Conservation (phyloP, 2,113 vertebrate species). For the Hyperopisus bebe region DNA sequence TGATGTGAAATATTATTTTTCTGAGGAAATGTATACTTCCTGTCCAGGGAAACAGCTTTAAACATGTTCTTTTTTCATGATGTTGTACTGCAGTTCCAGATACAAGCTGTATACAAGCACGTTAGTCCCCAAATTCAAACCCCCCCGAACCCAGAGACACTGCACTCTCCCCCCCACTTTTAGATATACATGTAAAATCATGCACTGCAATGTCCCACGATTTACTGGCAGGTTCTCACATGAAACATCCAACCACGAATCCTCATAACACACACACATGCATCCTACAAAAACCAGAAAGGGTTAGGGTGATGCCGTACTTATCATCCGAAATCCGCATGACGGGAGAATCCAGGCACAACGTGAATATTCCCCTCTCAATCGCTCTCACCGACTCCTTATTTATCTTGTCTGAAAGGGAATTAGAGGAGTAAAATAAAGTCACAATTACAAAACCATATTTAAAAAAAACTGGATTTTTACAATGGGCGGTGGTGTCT, state of each 20-base stretch:
- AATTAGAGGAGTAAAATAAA: slow-evolving; percentile 9
- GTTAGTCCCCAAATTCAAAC: neutral
- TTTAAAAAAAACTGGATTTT: neutral
- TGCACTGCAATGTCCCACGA: neutral
- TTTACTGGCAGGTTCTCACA: neutral
- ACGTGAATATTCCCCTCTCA: slow-evolving; percentile 67
- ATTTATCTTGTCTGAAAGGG: slow-evolving; percentile 67
- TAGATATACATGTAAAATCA: neutral
- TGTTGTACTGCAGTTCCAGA: neutral
- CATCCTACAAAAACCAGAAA: neutral
- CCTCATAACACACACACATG: neutral
- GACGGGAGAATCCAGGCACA: slow-evolving; percentile 73
- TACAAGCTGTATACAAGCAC: neutral
- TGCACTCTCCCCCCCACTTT: neutral
- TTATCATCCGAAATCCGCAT: slow-evolving; percentile 73
- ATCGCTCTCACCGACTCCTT: slow-evolving; percentile 69
- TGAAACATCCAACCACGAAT: neutral
- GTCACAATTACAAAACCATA: neutral
- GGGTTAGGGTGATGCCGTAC: slow-evolving; percentile 38
- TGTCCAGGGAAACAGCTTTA: neutral
- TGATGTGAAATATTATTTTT: neutral
- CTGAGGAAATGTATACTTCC: neutral
- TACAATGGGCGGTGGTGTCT: neutral
- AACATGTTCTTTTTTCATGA: neutral
- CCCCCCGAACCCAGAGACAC: neutral